Base-by-base conservation (phyloP, 2,888 invertebrate genomes). In the Himalopsyche anomala region DNA sequence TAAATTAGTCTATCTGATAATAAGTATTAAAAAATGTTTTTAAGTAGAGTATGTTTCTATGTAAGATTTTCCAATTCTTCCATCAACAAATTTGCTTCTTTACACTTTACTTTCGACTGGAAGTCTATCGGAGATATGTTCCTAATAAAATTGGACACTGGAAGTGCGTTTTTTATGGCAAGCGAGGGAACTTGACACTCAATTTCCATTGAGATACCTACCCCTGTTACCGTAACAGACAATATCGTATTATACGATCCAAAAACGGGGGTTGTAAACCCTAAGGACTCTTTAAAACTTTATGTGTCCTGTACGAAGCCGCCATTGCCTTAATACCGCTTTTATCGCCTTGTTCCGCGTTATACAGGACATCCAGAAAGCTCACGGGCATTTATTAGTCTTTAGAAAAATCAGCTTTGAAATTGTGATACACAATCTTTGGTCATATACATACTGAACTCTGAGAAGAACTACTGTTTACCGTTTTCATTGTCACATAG, bases 141-240 rank as follows among this genome's bases (percentile, higher is more conserved):
- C 86, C 88, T 88, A 88, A 88, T 88, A 88, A 88, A 88, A 88
- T 88, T 88, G 88, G 88, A 88, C 88, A 88, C 86, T 87, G 83
- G 87, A 88, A 88, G 88, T 88, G 88, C 88, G 88, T 88, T 88
- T 88, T 88, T 88, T 88, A 88, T 86, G 84, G 86, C 88, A 85
- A 56, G 81, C 82, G 87, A 84, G 88, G 88, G 88, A 87, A 88
- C 88, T 87, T 84, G 87, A 88, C 88, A 88, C 87, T 88, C 88
- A 86, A 88, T 88, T 88, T 88, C 87, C 88, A 88, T 88, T 82
- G 86, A 88, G 88, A 88, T 86, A 84, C 86, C 87, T 84, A 69
- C 69, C 74, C 83, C 87, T 81, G 87, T 85, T 87, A 82, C 86
- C 87, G 87, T 86, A 83, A 86, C 86, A 85, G 86, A 84, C 87